phyloP scores from a whole-genome alignment of 2,888 invertebrate genomes.

The Gandaritis pyraliata region DNA sequence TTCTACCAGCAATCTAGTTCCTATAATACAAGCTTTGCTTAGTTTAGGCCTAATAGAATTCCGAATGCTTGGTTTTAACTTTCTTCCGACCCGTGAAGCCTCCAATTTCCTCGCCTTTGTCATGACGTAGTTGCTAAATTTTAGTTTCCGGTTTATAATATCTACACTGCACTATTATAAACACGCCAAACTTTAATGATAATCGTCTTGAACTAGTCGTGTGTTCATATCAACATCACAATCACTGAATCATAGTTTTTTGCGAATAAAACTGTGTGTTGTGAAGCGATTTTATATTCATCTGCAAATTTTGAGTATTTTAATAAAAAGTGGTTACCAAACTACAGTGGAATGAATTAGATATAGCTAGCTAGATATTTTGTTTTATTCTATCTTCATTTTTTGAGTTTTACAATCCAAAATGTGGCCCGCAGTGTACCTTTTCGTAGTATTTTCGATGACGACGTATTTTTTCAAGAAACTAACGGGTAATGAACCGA shows the following conservation, averaged over 20 bases:
- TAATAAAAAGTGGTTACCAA: background rate
- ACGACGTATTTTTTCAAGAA: conserved; percentile 59
- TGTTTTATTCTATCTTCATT: background rate
- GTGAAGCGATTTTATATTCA: no score
- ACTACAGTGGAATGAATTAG: background rate
- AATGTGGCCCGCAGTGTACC: conserved; percentile 62
- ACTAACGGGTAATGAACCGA: conserved; percentile 57
- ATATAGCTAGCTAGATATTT: no score
- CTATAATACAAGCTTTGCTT: no score
- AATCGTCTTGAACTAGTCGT: conserved; percentile 40
- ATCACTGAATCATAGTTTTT: no score
- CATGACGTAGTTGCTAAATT: conserved; percentile 2
- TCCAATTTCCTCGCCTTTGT: conserved; percentile 3
- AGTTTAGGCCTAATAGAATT: no score
- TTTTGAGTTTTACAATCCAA: conserved; percentile 30
- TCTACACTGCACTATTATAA: conserved; percentile 3
- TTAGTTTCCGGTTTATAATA: background rate
- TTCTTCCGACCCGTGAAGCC: background rate
- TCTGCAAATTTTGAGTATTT: no score
- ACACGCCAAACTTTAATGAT: conserved; percentile 10
- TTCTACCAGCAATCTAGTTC: no score
- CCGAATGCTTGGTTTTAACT: no score
- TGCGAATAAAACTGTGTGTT: no score
- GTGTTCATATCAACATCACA: conserved; percentile 22
- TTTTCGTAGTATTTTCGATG: conserved; percentile 51